Evolutionary conservation across 2,888 invertebrate species (phyloP).

Genomic region (Boloria selene): DNA sequence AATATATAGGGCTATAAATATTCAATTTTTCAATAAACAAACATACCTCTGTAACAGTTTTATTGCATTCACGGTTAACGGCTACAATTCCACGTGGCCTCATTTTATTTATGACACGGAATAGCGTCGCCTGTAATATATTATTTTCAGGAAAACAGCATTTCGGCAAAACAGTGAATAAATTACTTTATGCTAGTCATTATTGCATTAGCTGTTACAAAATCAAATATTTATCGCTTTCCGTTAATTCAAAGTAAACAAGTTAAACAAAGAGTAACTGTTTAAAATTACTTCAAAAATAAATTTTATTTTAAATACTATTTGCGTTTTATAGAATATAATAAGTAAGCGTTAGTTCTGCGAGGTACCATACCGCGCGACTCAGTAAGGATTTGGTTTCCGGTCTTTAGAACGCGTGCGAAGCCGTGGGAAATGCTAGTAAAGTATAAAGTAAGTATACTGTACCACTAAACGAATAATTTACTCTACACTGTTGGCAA

Average conservation of each 20-base stretch:
- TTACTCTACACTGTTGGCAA: too few relatives aligned
- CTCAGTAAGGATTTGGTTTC: too few relatives aligned
- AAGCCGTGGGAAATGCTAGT: too few relatives aligned
- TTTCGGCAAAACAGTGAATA: conserved; percentile 29
- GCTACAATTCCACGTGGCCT: conserved; percentile 35
- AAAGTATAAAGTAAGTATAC: too few relatives aligned
- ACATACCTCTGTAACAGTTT: conserved; percentile 29
- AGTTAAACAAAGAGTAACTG: not conserved
- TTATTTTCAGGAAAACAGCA: conserved; percentile 22
- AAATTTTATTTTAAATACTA: too few relatives aligned
- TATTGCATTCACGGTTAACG: conserved; percentile 31
- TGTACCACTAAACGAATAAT: too few relatives aligned
- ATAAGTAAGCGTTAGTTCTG: too few relatives aligned
- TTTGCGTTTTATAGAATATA: too few relatives aligned
- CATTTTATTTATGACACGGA: conserved; percentile 39
- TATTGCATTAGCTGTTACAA: conserved; percentile 17
- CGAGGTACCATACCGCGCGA: too few relatives aligned
- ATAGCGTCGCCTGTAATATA: conserved; percentile 38
- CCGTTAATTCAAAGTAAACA: not conserved
- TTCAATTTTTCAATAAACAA: conserved; percentile 19
- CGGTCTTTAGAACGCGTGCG: too few relatives aligned
- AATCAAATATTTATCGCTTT: conserved; percentile 3
- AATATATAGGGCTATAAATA: conserved; percentile 21
- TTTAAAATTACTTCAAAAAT: too few relatives aligned
- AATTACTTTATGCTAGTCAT: conserved; percentile 20